These are phyloP conservation scores for Temnothorax ravouxi DNA, from an alignment of 2,888 invertebrate species.

Conservation along the genomic window DNA sequence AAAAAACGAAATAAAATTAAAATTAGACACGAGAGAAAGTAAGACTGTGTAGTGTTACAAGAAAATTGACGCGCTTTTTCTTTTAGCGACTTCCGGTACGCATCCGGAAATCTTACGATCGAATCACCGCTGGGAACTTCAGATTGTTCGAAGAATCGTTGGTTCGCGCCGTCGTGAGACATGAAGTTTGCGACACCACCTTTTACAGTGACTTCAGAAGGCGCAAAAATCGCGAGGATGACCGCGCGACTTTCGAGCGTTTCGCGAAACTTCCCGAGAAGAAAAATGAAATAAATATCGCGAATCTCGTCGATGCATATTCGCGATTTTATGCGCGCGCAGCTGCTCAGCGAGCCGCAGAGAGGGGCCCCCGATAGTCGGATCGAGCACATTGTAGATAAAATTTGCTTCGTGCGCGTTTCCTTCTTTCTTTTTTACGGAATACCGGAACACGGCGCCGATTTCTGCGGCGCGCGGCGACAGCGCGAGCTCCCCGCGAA, in stretches of 20 bases:
- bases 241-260: not conserved
- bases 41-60: not conserved
- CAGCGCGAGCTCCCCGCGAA: not conserved
- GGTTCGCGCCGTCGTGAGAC: not conserved
- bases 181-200: not conserved
- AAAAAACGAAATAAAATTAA: constrained; percentile 1
- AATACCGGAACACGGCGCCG: constrained; percentile 4
- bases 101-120: not conserved
- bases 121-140: not conserved
- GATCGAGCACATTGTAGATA: not conserved
- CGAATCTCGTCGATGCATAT: not conserved
- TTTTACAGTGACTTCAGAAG: not conserved
- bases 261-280: not conserved
- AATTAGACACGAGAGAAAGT: not conserved
- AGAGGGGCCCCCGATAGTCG: not conserved
- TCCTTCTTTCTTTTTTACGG: constrained; percentile 5
- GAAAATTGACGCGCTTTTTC: not conserved
- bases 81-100: not conserved
- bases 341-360: not conserved
- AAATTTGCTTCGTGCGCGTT: not conserved
- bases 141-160: not conserved
- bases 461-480: not conserved
- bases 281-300: not conserved
- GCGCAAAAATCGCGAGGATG: constrained; percentile 10
- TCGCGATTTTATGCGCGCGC: not conserved